Evolutionary conservation across 2,888 invertebrate genomes (phyloP).

Genomic region (Aspidiotus rigidus): DNA sequence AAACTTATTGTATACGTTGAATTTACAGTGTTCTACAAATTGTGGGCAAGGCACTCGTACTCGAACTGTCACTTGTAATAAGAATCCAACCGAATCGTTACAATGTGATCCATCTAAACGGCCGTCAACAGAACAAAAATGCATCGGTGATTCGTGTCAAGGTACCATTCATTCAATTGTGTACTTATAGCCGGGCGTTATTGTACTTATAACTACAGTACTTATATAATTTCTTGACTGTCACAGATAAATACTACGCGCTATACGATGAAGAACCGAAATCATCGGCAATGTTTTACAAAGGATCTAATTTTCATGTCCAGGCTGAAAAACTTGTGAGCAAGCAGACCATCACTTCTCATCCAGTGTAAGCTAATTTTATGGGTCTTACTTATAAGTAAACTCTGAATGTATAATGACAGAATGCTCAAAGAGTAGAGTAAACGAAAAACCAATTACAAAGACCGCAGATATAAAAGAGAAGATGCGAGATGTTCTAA

Average conservation of each 20-base stretch:
- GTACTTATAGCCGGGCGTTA: too few species aligned
- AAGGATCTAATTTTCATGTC: conserved; percentile 16
- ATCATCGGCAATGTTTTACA: conserved; percentile 26
- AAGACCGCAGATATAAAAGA: too few species aligned
- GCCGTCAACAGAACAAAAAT: conserved; percentile 29
- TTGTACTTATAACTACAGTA: too few species aligned
- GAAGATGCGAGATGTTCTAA: too few species aligned
- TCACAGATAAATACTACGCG: conserved; percentile 23
- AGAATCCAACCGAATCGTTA: conserved; percentile 34
- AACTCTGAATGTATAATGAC: conserved; percentile 37
- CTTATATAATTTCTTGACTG: not conserved
- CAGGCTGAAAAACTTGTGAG: conserved; percentile 58
- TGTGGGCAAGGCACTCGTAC: conserved; percentile 82
- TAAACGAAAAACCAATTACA: too few species aligned
- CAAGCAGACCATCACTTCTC: conserved; percentile 56
- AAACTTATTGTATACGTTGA: not conserved
- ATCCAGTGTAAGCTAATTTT: conserved; percentile 53
- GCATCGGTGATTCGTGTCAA: conserved; percentile 27
- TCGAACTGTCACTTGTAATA: conserved; percentile 64
- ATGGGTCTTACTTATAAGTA: conserved; percentile 37
- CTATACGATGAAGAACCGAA: conserved; percentile 27
- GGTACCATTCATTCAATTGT: conserved; percentile 9
- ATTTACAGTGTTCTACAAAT: conserved; percentile 77
- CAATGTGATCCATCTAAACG: conserved; percentile 27
- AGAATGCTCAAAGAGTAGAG: too few species aligned